Evolutionary conservation across 2,113 vertebrate species (phyloP).

Genomic region (Oncorhynchus gorbuscha): DNA sequence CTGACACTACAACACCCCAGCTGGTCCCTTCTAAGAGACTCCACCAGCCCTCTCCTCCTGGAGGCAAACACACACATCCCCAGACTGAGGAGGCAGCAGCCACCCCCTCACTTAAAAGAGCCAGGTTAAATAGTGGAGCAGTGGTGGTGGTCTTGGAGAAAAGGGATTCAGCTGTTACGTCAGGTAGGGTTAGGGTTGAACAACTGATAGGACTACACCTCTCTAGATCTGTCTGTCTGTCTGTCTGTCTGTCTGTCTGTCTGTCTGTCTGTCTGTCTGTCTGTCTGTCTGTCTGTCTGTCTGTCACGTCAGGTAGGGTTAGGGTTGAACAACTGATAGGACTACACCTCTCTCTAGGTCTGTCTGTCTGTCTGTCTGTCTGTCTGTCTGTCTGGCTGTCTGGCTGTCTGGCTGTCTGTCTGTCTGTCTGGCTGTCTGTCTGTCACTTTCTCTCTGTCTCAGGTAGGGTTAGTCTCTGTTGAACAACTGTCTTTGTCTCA

Average conservation of each 20-base stretch:
- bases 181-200: neutral
- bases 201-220: slow-evolving; percentile 9
- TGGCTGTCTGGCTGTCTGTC: no score
- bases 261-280: no score
- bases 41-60: neutral
- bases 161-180: neutral
- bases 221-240: neutral
- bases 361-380: no score
- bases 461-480: no score
- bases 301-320: neutral
- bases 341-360: neutral
- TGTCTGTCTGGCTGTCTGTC: no score
- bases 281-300: no score
- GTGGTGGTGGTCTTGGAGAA: slow-evolving; percentile 14
- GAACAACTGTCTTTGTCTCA: no score
- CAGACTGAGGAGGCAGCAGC: neutral
- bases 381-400: no score
- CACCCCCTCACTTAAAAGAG: slow-evolving; percentile 42
- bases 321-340: slow-evolving; percentile 10
- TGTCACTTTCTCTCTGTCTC: no score
- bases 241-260: no score
- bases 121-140: slow-evolving; percentile 14
- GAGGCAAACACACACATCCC: neutral
- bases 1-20: neutral
- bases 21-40: neutral